Conservation (phyloP, 2,888 invertebrate species). For the Dysmachus trigonus region DNA sequence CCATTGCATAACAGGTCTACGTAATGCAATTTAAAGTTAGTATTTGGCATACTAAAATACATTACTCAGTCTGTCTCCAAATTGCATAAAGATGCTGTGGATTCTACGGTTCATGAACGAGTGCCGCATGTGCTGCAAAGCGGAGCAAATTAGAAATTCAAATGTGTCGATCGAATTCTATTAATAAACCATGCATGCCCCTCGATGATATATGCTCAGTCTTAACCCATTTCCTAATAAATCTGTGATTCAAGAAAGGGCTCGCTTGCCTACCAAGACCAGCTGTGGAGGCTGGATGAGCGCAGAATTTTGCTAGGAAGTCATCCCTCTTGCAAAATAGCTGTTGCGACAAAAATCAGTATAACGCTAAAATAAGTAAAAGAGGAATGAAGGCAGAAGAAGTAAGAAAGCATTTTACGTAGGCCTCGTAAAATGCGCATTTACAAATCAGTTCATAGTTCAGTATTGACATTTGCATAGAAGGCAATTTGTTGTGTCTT, state of each 20-base stretch:
- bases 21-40: not conserved
- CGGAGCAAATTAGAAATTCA: slow-evolving; percentile 40
- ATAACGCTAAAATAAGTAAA: not conserved
- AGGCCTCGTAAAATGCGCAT: slow-evolving; percentile 39
- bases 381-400: not conserved
- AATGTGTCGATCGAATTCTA: slow-evolving; percentile 33
- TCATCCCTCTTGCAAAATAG: slow-evolving; percentile 14
- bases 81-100: not conserved
- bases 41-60: not conserved
- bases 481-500: slow-evolving; percentile 40
- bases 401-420: slow-evolving; percentile 25
- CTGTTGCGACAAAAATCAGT: not conserved
- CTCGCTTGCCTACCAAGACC: slow-evolving; percentile 19
- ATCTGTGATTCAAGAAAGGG: slow-evolving; percentile 47
- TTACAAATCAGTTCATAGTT: slow-evolving; percentile 50
- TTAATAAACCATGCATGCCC: slow-evolving; percentile 32
- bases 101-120: not conserved
- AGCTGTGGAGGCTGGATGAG: not conserved
- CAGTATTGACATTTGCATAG: slow-evolving; percentile 45
- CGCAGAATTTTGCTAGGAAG: slow-evolving; percentile 35
- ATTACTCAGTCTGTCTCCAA: not conserved
- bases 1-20: not conserved
- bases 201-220: slow-evolving; percentile 29
- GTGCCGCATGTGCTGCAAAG: not conserved
- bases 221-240: slow-evolving; percentile 49